Evolutionary conservation across 2,113 vertebrate species (phyloP), one percentile per base, ranked within the genome.

Genomic region (Paracanthobrama guichenoti): DNA sequence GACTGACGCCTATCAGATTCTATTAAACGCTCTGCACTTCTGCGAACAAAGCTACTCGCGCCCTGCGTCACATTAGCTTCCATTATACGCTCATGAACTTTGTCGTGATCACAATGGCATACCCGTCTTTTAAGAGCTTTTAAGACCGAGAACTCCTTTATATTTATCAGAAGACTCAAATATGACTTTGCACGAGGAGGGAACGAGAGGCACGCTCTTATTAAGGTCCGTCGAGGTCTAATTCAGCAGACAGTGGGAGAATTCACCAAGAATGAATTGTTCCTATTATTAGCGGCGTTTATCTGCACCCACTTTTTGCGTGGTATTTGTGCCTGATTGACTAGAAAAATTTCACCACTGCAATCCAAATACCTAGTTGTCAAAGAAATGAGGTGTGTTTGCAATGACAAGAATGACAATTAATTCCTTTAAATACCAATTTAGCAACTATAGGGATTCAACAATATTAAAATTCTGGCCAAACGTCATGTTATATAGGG

Each of bases 1-100:
- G 93, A 93, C 89, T 83, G 90, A 77, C 90, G 89, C 89, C 90
- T 92, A 94, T 94, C 94, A 93, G 93, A 94, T 94, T 92, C 92
- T 90, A 94, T 94, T 94, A 94, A 92, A 91, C 90, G 91, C 92
- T 89, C 87, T 90, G 91, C 91, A 87, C 76, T 85, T 91, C 88
- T 90, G 91, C 84, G 93, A 93, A 93, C 91, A 93, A 93, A 93
- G 92, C 92, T 88, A 84, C 87, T 83, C 75, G 87, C 82, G 67
- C 88, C 87, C 79, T 76, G 88, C 92, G 86, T 89, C 90, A 90
- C 92, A 90, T 93, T 93, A 92, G 86, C 91, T 82, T 90, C 90
- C 89, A 90, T 93, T 93, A 92, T 89, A 92, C 75, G 89, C 93
- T 92, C 90, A 91, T 90, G 92, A 93, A 94, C 92, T 92, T 89